phyloP scores from a whole-genome alignment of 2,113 vertebrate genomes.

The Pseudorasbora parva region DNA sequence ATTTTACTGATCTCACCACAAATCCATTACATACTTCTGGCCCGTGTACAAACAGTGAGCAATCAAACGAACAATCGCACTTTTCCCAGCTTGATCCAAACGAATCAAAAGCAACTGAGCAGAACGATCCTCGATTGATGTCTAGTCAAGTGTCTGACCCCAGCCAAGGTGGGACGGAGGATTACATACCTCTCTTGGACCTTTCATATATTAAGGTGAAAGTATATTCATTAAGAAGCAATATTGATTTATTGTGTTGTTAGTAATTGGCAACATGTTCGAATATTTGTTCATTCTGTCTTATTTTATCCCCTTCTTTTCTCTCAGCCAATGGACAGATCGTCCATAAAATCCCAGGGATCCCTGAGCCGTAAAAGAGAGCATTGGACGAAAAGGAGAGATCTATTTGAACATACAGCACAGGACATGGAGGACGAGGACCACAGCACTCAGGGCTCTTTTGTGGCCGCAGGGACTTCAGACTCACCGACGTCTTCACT shows the following conservation, averaged over 20 bases:
- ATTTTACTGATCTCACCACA: not conserved
- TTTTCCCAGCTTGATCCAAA: not conserved
- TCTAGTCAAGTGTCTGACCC: not conserved
- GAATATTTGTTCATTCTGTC: not conserved
- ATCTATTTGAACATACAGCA: not conserved
- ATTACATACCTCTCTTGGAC: slow-evolving; percentile 33
- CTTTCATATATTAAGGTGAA: slow-evolving; percentile 51
- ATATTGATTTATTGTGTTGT: not conserved
- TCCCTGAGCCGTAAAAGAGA: slow-evolving; percentile 44
- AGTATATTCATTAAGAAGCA: not conserved
- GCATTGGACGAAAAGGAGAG: not conserved
- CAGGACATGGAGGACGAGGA: slow-evolving; percentile 18
- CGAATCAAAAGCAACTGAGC: not conserved
- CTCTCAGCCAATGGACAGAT: slow-evolving; percentile 12
- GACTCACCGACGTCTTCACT: slow-evolving; percentile 15
- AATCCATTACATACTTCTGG: slow-evolving; percentile 8
- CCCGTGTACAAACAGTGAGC: not conserved
- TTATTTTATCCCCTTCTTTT: not conserved
- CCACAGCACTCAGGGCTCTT: slow-evolving; percentile 7
- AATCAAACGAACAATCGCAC: slow-evolving; percentile 8
- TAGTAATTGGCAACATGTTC: not conserved
- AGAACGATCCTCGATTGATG: not conserved
- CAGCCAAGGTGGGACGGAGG: not conserved
- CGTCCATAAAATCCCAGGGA: not conserved
- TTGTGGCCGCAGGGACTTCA: slow-evolving; percentile 14